Conservation (phyloP, 2,113 vertebrate genomes). For the mouse (Mus musculus) region GRCm39 chr4:131139001-131139500, state of each 20-base stretch:
- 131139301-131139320: background rate
- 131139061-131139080: background rate
- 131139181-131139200: background rate
- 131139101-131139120: background rate
- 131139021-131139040: background rate
- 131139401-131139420: background rate
- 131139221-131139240: background rate
- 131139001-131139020: no score
- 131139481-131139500: background rate
- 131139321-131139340: background rate
- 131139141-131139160: background rate
- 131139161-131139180: background rate
- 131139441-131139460: constrained; percentile 1
- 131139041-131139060: background rate
- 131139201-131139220: background rate
- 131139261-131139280: background rate
- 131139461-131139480: background rate
- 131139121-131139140: background rate
- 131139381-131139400: background rate
- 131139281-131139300: background rate
- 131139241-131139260: background rate
- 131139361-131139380: background rate
- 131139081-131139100: no score
- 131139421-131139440: background rate
- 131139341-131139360: background rate